Base-by-base conservation (phyloP, 2,113 vertebrate species). In the Sigmodon hispidus region DNA sequence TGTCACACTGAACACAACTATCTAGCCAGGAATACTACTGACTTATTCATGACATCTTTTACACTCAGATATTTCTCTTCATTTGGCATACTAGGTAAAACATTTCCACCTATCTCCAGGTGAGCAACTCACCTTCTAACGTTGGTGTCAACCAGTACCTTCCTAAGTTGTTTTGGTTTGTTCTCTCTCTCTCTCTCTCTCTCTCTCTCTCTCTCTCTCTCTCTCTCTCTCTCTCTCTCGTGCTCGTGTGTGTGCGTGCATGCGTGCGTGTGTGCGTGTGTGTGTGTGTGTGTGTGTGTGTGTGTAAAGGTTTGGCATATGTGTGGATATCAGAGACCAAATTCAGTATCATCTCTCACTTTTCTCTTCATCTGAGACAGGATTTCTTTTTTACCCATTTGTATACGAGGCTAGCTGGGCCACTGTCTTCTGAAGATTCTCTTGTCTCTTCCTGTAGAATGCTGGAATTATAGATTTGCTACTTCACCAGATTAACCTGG, bases 41-140 rank as follows among this genome's bases (percentile, higher is more conserved):
- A 4, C 1, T 48, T 81, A 0, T 8, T 84, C 21, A 21, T 8
- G 16, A 73, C 22, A 5, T 22, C 67, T 3, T 5, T 1, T 26
- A 80, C 11, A 26, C 1, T 1, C 3, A 36, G 50, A 48, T 45
- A 1, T 4, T 7, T 24, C 34, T 63, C 1, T 2, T 1, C 1
- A 43, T 3, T 29, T 6, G 43, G 12, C 22, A 72, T 0, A 48
- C 0, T 2, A 21, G 5, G 36, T n/a, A 11, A 50, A 50, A 34
- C 24, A 72, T n/a, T 40, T 29, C 36, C n/a, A 3, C 1, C 52
- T 77, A 21, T 24, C 17, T 13, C 50, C 13, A 34, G 26, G 69
- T 10, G 4, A 59, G 1, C 2, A 83, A 59, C 17, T 22, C 3
- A 2, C 5, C 34, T 80, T 19, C 19, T 29, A 63, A 9, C 16